phyloP scores from a whole-genome alignment of 2,113 vertebrate species.

The Eretmochelys imbricata region DNA sequence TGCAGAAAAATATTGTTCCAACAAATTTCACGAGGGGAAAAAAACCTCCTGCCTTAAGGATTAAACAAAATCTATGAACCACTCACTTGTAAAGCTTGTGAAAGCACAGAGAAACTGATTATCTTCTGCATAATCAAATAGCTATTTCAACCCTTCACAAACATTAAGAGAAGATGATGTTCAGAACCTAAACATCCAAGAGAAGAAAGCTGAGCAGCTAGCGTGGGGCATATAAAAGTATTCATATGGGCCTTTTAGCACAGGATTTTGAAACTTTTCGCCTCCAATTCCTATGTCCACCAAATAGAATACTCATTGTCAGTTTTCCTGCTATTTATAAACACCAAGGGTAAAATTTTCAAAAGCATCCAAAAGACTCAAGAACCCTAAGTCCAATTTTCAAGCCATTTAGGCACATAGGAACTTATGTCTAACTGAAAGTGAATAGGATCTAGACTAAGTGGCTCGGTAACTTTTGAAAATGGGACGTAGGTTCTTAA shows the following conservation, averaged over 20 bases:
- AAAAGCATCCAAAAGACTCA: not conserved
- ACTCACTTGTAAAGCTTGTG: not conserved
- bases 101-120: not conserved
- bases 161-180: not conserved
- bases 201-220: not conserved
- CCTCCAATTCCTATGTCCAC: not conserved
- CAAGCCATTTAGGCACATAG: not conserved
- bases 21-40: not conserved
- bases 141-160: not conserved
- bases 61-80: not conserved
- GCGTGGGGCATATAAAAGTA: not conserved
- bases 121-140: not conserved
- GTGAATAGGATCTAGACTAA: not conserved
- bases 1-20: not conserved
- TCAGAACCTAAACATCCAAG: not conserved
- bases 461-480: not conserved
- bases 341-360: not conserved
- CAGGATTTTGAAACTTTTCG: not conserved
- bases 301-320: not conserved
- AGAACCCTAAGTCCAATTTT: not conserved
- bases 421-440: not conserved
- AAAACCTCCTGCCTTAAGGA: not conserved
- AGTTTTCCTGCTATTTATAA: not conserved
- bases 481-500: not conserved
- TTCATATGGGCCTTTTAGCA: not conserved